These are phyloP conservation scores for Agelastica alni DNA, from an alignment of 2,888 invertebrate species.

Conservation along the genomic window DNA sequence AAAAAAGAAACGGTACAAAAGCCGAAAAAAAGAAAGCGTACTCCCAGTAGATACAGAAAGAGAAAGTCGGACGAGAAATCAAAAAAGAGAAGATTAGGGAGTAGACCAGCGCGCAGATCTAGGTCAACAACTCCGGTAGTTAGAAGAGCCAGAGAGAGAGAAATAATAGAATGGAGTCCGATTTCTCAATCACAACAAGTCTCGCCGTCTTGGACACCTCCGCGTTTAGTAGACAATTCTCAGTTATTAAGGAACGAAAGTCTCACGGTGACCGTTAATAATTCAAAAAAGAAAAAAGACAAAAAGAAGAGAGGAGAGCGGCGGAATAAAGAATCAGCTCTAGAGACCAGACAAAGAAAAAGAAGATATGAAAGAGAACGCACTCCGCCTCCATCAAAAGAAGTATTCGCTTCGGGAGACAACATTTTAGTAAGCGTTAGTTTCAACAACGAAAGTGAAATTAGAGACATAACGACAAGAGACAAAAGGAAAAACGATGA, in stretches of 20 bases:
- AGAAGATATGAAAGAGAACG: constrained; percentile 53
- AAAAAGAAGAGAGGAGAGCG: constrained; percentile 51
- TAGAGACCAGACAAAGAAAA: constrained; percentile 46
- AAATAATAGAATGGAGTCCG: constrained; percentile 56
- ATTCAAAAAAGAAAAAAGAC: constrained; percentile 57
- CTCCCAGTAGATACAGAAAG: constrained; percentile 47
- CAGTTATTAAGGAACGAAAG: constrained; percentile 58
- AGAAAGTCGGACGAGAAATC: constrained; percentile 53
- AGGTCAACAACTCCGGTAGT: constrained; percentile 51
- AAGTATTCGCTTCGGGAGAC: constrained; percentile 90
- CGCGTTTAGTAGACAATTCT: constrained; percentile 53
- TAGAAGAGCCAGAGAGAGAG: constrained; percentile 45
- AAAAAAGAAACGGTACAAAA: constrained; percentile 35
- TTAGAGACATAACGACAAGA: constrained; percentile 49
- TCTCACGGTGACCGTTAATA: constrained; percentile 64
- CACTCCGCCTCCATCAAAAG: constrained; percentile 76
- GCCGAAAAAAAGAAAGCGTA: constrained; percentile 48
- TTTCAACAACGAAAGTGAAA: constrained; percentile 72
- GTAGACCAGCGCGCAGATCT: constrained; percentile 48
- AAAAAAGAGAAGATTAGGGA: constrained; percentile 47
- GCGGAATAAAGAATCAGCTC: constrained; percentile 38
- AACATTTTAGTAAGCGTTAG: constrained; percentile 92
- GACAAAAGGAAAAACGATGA: constrained; percentile 55
- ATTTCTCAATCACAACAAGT: constrained; percentile 62
- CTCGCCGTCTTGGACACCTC: constrained; percentile 67